These are phyloP conservation scores for Gouania willdenowi DNA, from an alignment of 2,797 vertebrate genomes.

Conservation along the genomic window DNA sequence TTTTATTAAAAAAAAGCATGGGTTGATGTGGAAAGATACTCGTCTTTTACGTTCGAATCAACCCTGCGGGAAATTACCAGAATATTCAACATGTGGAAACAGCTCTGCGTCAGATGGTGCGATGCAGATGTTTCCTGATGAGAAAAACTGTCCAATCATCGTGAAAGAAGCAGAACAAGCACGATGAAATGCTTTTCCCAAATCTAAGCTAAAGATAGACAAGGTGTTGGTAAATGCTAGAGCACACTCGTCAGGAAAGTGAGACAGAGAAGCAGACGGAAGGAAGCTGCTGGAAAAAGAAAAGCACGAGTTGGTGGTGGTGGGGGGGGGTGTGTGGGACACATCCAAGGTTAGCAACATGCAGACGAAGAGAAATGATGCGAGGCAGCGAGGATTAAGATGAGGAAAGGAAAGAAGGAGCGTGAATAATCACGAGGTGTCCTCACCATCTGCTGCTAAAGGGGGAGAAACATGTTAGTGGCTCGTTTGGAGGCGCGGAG, in stretches of 20 bases:
- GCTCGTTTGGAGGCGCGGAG: conserved; percentile 22
- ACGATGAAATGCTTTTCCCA: conserved; percentile 9
- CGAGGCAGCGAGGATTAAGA: conserved; percentile 2
- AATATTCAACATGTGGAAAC: too few relatives aligned
- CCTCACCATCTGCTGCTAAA: conserved; percentile 39
- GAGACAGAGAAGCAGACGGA: conserved; percentile 11
- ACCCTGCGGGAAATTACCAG: too few relatives aligned
- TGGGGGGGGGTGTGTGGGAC: conserved; percentile 20
- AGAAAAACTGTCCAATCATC: too few relatives aligned
- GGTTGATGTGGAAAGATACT: too few relatives aligned
- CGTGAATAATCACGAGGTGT: conserved; percentile 30
- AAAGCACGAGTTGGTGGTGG: background rate
- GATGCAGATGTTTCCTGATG: too few relatives aligned
- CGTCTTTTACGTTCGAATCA: too few relatives aligned
- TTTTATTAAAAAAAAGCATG: too few relatives aligned
- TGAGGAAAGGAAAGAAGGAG: conserved; percentile 10
- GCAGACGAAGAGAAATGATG: conserved; percentile 7
- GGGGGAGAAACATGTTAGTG: conserved; percentile 34
- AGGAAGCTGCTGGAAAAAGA: conserved; percentile 5
- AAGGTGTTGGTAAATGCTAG: too few relatives aligned
- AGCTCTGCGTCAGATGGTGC: too few relatives aligned
- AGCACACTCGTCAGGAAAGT: conserved; percentile 1
- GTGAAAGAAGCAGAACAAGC: background rate
- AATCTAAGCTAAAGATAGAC: too few relatives aligned
- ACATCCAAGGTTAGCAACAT: conserved; percentile 18